Percentiles rank a stretch among this genome's conserved stretches.
Evolutionary conservation across 2,888 invertebrate genomes (phyloP).

Genomic region (Loripinus fragilis): DNA sequence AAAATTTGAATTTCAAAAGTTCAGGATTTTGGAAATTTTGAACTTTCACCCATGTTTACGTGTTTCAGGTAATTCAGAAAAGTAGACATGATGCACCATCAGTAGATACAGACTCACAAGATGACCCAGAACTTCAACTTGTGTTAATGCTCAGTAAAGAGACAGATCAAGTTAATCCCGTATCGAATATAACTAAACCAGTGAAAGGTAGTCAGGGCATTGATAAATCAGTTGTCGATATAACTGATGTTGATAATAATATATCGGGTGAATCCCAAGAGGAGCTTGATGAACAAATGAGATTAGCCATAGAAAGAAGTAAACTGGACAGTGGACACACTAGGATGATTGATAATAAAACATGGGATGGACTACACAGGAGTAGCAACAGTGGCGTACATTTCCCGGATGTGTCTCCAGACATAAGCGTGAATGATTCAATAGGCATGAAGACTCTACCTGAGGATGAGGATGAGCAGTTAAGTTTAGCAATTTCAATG

Average conservation of each 20-base stretch:
- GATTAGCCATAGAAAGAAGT: conserved; percentile 30
- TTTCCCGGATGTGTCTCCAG: background rate
- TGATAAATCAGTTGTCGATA: background rate
- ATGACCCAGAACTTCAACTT: conserved; percentile 41
- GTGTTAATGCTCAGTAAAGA: conserved; percentile 14
- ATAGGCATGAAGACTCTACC: background rate
- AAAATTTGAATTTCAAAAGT: too few species aligned
- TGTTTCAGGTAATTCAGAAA: conserved; percentile 26
- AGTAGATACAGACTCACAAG: conserved; percentile 21
- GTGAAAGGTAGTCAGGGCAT: background rate
- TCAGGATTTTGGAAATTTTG: too few species aligned
- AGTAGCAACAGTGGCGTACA: background rate
- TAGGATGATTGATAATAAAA: background rate
- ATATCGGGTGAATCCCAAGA: conserved; percentile 15
- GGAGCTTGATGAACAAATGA: conserved; percentile 5
- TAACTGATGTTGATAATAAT: too few species aligned
- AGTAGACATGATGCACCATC: conserved; percentile 20
- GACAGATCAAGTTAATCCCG: background rate
- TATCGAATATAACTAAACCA: background rate
- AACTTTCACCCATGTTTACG: too few species aligned
- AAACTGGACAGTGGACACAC: background rate
- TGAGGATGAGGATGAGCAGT: background rate
- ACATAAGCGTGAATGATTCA: background rate
- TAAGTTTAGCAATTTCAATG: conserved; percentile 10
- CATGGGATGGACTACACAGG: background rate